Base-by-base conservation (phyloP, 2,113 vertebrate genomes). In the Glaucidium brasilianum region DNA sequence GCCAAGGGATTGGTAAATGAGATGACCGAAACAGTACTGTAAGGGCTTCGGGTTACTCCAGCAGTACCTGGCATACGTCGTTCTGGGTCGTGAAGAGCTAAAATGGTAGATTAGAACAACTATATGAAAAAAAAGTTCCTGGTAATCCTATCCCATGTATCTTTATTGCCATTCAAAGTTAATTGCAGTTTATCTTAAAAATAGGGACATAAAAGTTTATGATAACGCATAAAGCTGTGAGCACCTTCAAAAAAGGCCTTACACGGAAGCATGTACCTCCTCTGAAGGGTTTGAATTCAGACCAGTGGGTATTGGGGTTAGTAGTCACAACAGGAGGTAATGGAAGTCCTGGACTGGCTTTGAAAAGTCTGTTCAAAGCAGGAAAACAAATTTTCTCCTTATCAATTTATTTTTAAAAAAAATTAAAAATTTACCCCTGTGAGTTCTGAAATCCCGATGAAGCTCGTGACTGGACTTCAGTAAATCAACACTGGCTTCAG, bases 251-350 rank as follows among this genome's bases (percentile, higher is more conserved):
- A 79, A 52, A 66, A 6, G 37, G 68, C 30, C 12, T 47, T 39
- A 30, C 4, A 7, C 0, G 0, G 32, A 19, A n/a, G 25, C 15
- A 12, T 1, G 3, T 50, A 10, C 6, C 3, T 49, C 30, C 45
- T 52, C 41, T 34, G 67, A 34, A 43, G 17, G 35, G 10, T 47
- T 73, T 83, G 47, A 60, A 20, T 49, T 94, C 23, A 26, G 73
- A 39, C 2, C 7, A 5, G 19, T 4, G 35, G 6, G 10, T 43
- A 8, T 10, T 49, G 25, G 26, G 6, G 29, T 79, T 29, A 43
- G 39, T 64, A 37, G 47, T 41, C 19, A 2, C 4, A 30, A 15
- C 16, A 6, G 72, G n/a, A 74, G 47, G n/a, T 74, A n/a, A 52
- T 13, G n/a, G 11, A 34, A 55, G 25, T 41, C 50, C 17, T 4